Percentiles rank a stretch among this genome's conserved stretches.
Conservation (phyloP, 1,140 invertebrate genomes). For the Cotesia glomerata region DNA sequence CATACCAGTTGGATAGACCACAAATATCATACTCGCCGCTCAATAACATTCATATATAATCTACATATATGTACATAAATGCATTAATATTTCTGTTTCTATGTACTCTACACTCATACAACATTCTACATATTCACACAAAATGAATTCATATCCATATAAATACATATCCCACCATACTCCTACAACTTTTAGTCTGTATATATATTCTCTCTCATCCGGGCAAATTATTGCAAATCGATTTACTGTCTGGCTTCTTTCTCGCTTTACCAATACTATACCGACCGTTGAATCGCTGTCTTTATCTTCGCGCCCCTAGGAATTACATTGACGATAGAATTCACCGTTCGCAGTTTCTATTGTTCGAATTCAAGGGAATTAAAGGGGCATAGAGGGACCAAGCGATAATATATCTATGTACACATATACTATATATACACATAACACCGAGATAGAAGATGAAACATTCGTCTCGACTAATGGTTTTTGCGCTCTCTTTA, state of each 20-base stretch:
- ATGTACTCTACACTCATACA: background rate
- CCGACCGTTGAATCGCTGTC: background rate
- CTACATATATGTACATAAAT: background rate
- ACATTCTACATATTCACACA: background rate
- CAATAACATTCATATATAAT: slow-evolving; percentile 11
- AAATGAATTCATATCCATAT: background rate
- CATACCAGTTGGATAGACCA: background rate
- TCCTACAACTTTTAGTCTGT: slow-evolving; percentile 17
- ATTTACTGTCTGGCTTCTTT: slow-evolving; percentile 19
- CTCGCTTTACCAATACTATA: background rate
- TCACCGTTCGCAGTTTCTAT: slow-evolving; percentile 19
- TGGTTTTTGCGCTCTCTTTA: background rate
- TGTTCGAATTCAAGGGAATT: slow-evolving; percentile 13
- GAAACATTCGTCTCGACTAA: slow-evolving; percentile 17
- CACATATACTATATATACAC: background rate
- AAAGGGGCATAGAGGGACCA: background rate
- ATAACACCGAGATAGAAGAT: background rate
- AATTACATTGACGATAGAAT: slow-evolving; percentile 24
- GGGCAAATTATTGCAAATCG: slow-evolving; percentile 29
- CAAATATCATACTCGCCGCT: background rate
- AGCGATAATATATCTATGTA: background rate
- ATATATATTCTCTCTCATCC: background rate
- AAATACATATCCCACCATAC: slow-evolving; percentile 5
- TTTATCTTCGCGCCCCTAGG: background rate
- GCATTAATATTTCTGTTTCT: background rate